Evolutionary conservation across 2,888 invertebrate genomes (phyloP), one percentile per base, ranked within the genome.

Genomic region (Sesia bembeciformis): DNA sequence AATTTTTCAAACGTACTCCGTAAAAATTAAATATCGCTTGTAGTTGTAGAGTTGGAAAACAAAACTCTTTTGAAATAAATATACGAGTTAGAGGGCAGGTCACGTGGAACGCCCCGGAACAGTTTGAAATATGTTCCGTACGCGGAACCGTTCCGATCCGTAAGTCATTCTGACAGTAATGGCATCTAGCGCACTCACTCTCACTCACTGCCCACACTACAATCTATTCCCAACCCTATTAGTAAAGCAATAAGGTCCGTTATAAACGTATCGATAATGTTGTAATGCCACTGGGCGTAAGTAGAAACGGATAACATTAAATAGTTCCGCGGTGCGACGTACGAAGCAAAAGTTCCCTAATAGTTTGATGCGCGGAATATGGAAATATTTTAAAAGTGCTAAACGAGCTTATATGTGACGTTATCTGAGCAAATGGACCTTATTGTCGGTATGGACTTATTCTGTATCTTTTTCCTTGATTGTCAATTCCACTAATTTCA

Each of bases 321-420:
- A 61, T 54, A 59, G 58, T 55, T 57, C 52, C 52, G 51, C 51
- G 39, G 52, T 57, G 55, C 58, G 56, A 49, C 54, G 51, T 51
- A 8, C 43, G 55, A 55, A 59, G 58, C 53, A 58, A 56, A 60
- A 60, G 54, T 61, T 57, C 53, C 56, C 60, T 60, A 58, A 61
- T 60, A 61, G 59, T 57, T 58, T 56, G 60, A 56, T 60, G 62
- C 54, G 56, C 54, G 56, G 57, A 58, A 58, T 59, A 57, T 58
- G 39, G 39, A 8, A 52, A 49, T 39, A 39, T 39, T 50, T 50
- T 38, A 38, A 5, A 7, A 39, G 38, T 39, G 7, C 38, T 5
- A 39, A 50, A 50, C 50, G 50, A 50, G 7, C 49, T 49, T 49
- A 4, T 23, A 23, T 23, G 23, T 23, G 23, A 23, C 23, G 23